These are phyloP conservation scores for Portunus trituberculatus DNA, from an alignment of 1,140 invertebrate genomes.

Conservation along the genomic window DNA sequence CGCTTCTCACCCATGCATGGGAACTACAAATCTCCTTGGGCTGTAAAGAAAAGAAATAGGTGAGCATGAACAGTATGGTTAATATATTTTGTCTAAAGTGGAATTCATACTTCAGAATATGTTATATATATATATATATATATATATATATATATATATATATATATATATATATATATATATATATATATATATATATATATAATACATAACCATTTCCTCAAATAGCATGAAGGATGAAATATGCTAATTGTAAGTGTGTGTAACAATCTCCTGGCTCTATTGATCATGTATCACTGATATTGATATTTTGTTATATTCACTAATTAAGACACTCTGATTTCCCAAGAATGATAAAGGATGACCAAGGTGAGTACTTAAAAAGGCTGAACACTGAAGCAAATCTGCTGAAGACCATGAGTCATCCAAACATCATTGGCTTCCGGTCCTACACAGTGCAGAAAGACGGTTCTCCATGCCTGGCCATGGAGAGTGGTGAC, in stretches of 20 bases:
- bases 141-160: too few relatives aligned
- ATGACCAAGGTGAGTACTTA: constrained; percentile 52
- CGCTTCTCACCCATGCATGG: constrained; percentile 68
- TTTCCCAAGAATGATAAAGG: constrained; percentile 61
- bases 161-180: too few relatives aligned
- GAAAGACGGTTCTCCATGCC: constrained; percentile 81
- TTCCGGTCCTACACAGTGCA: constrained; percentile 86
- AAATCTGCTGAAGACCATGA: constrained; percentile 85
- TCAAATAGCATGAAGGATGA: too few relatives aligned
- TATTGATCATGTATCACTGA: too few relatives aligned
- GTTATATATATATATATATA: too few relatives aligned
- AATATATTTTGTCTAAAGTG: too few relatives aligned
- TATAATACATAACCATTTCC: too few relatives aligned
- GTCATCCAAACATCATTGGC: constrained; percentile 92
- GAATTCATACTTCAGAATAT: too few relatives aligned
- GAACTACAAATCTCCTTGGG: constrained; percentile 72
- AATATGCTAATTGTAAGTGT: too few relatives aligned
- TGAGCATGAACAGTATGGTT: neutral
- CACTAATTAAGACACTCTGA: neutral
- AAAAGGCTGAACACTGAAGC: constrained; percentile 87
- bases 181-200: too few relatives aligned
- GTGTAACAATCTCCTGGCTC: too few relatives aligned
- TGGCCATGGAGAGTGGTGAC: constrained; percentile 83
- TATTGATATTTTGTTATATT: too few relatives aligned
- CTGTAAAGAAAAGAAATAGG: constrained; percentile 72